A percentile compares a stretch with the other conserved stretches of the same genome.
Evolutionary conservation across 2,797 vertebrate genomes (phyloP).

Genomic region (Danio choprae): DNA sequence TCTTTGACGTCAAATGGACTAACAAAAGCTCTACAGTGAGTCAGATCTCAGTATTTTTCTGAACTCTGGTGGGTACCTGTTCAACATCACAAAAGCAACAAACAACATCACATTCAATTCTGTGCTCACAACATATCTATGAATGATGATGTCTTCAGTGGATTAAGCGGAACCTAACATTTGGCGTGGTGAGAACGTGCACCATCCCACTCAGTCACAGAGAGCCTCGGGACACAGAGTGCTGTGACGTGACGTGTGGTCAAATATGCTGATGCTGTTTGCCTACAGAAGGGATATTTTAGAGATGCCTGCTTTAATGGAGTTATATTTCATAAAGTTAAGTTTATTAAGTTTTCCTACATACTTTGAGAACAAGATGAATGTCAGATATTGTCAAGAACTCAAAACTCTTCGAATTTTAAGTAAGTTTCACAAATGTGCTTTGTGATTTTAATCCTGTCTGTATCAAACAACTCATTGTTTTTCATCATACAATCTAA

Average conservation of each 20-base stretch:
- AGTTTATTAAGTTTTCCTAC: too few relatives aligned
- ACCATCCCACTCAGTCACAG: constrained; percentile 28
- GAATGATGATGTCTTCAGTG: constrained; percentile 36
- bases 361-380: constrained; percentile 33
- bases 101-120: constrained; percentile 29
- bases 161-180: constrained; percentile 35
- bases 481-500: constrained; percentile 38
- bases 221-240: constrained; percentile 17
- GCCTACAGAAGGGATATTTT: background rate
- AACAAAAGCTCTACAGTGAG: too few relatives aligned
- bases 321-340: too few relatives aligned
- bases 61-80: background rate
- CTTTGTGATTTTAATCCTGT: background rate
- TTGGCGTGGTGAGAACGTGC: constrained; percentile 28
- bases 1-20: too few relatives aligned
- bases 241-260: constrained; percentile 5
- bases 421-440: background rate
- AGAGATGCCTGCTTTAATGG: constrained; percentile 59
- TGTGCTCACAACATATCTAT: constrained; percentile 14
- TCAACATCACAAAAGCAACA: constrained; percentile 37
- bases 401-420: background rate
- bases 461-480: constrained; percentile 49
- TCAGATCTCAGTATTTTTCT: background rate
- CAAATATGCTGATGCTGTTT: constrained; percentile 39
- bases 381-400: constrained; percentile 37